These are phyloP conservation scores for Bufo bufo DNA, from an alignment of 2,113 vertebrate species.

Conservation along the genomic window DNA sequence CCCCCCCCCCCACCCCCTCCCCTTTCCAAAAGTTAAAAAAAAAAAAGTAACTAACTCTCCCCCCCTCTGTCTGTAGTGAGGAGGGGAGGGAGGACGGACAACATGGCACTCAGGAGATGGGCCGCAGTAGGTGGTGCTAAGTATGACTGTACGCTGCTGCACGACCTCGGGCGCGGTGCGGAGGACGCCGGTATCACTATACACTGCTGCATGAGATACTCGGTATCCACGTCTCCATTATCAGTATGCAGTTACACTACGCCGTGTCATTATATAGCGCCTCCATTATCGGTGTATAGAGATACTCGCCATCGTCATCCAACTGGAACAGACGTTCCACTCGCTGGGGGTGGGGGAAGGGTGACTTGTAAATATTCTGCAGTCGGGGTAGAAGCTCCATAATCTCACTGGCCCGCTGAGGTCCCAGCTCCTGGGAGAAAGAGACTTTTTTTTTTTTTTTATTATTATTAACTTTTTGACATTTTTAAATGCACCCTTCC, in stretches of 20 bases:
- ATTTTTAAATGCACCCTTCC: neutral
- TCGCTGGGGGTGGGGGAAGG: neutral
- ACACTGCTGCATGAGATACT: constrained; percentile 57
- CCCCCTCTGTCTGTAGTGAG: neutral
- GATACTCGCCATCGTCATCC: constrained; percentile 35
- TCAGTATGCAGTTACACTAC: constrained; percentile 53
- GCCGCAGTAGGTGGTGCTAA: constrained; percentile 28
- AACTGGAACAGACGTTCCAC: neutral
- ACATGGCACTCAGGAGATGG: constrained; percentile 52
- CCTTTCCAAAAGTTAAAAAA: neutral
- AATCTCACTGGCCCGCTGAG: constrained; percentile 42
- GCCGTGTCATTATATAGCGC: constrained; percentile 55
- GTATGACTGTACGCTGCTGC: constrained; percentile 47
- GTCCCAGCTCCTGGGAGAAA: constrained; percentile 37
- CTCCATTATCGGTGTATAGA: constrained; percentile 55
- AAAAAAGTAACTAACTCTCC: constrained; percentile 17
- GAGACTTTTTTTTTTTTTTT: constrained; percentile 24
- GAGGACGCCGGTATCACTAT: constrained; percentile 48
- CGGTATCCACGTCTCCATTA: constrained; percentile 52
- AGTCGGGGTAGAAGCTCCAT: constrained; percentile 38
- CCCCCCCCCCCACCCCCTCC: neutral
- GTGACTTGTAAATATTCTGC: constrained; percentile 43
- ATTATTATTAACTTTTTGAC: constrained; percentile 17
- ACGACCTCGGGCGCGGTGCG: constrained; percentile 13
- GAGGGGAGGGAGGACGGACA: constrained; percentile 24